Evolutionary conservation across 2,797 vertebrate genomes (phyloP).

Genomic region (Syngnathus rostellatus): DNA sequence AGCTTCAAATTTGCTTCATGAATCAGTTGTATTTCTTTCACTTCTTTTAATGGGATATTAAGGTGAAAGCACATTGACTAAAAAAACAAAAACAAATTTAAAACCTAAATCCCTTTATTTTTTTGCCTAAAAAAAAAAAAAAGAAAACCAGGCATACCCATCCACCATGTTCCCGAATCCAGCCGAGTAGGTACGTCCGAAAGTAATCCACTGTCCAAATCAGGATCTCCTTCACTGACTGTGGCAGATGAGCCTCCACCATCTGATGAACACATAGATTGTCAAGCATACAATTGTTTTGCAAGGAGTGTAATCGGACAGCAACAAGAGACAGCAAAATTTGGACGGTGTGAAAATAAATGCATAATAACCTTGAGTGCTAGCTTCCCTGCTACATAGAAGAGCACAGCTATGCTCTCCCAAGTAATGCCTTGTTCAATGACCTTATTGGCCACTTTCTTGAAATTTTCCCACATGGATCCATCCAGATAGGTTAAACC

Average conservation of each 20-base stretch:
- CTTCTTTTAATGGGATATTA: too few relatives aligned
- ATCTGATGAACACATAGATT: constrained; percentile 34
- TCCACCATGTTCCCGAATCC: constrained; percentile 59
- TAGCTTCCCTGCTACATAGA: constrained; percentile 56
- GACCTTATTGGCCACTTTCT: constrained; percentile 37
- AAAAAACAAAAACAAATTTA: too few relatives aligned
- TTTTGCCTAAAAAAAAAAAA: neutral
- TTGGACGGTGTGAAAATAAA: neutral
- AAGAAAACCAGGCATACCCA: constrained; percentile 41
- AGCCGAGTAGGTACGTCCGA: constrained; percentile 41
- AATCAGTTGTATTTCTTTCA: too few relatives aligned
- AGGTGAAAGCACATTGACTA: too few relatives aligned
- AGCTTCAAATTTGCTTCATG: too few relatives aligned
- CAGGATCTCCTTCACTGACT: constrained; percentile 43
- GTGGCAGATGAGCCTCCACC: constrained; percentile 42
- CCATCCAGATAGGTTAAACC: constrained; percentile 23
- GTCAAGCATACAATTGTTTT: too few relatives aligned
- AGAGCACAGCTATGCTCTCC: constrained; percentile 61
- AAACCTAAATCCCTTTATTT: too few relatives aligned
- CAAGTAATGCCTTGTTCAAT: constrained; percentile 55
- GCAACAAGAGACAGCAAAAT: too few relatives aligned
- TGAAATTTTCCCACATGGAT: constrained; percentile 24
- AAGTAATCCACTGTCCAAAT: constrained; percentile 51
- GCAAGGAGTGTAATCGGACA: too few relatives aligned
- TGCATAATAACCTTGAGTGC: constrained; percentile 45